Base-by-base conservation (phyloP, 2,888 invertebrate species). In the Eristalis tenax region DNA sequence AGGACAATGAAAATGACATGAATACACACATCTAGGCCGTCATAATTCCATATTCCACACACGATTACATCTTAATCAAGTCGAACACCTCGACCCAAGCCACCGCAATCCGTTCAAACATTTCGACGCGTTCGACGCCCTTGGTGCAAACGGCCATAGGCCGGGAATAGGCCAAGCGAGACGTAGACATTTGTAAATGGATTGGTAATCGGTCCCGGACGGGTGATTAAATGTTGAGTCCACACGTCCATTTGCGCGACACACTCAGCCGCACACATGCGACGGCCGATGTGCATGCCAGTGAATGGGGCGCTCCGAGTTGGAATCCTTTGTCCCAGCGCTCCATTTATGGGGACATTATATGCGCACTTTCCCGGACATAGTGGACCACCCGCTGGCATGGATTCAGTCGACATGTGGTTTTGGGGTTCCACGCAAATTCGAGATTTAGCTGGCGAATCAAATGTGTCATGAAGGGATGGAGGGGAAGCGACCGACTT, bases 221-320 rank as follows among this genome's bases (percentile, higher is more conserved):
- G 65, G 40, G 66, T 71, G 66, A 82, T 82, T 70, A 71, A 76
- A 71, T 71, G 71, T 71, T 65, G 73, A 73, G 66, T 79, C 43
- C 69, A 66, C 43, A 59, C 66, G 65, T 76, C 61, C 76, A 66
- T 56, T 63, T 68, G 40, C 18, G 38, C 35, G n/a, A 63, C 32
- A 65, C 28, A 63, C 56, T 13, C 77, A 56, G 35, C 13, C 50
- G 40, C 3, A 40, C 32, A 32, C 32, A 32, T 32, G 32, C 32
- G 32, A 32, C 32, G 32, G 4, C 23, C 38, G 23, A 61, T 35
- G 6, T 28, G 32, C 57, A 59, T 13, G 15, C 6, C 32, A 32
- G 32, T 32, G 32, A 32, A 32, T 8, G 32, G 32, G 10, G 32
- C 32, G 32, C 26, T 13, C 57, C 43, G 50, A 0, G 32, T 13